Conservation (phyloP, 30 jellyfish, hydroid and myxozoan genomes). For the Aurelia sp. region DNA sequence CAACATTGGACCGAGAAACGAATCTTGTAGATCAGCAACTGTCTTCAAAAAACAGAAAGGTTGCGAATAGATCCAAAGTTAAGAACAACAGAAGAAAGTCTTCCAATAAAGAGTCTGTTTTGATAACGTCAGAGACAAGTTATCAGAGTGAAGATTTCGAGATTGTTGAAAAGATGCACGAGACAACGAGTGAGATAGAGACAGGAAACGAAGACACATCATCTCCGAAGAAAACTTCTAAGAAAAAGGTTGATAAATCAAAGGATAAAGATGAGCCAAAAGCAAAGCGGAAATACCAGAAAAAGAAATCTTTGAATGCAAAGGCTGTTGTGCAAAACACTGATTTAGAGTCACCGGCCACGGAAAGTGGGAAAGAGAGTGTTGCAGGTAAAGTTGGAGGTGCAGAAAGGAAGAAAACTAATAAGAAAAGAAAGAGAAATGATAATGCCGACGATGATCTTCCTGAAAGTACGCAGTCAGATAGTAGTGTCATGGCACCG, state of each 20-base stretch:
- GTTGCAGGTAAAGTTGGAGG: neutral
- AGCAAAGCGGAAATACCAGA: neutral
- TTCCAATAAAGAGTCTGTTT: neutral
- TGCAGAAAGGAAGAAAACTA: neutral
- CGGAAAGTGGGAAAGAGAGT: neutral
- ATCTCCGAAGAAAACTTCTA: no score
- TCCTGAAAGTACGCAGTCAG: neutral
- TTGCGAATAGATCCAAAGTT: constrained; percentile 9
- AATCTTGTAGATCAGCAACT: neutral
- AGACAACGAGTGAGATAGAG: no score
- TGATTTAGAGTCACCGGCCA: neutral
- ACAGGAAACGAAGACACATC: neutral
- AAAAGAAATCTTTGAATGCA: neutral
- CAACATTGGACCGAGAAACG: neutral
- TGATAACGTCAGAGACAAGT: no score
- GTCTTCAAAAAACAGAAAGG: constrained; percentile 8
- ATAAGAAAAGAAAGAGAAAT: neutral
- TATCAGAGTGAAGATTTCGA: no score
- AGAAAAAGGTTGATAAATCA: neutral
- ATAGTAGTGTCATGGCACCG: constrained; percentile 22
- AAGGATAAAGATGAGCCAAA: neutral
- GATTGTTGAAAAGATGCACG: no score
- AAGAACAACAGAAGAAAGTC: neutral
- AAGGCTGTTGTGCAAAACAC: neutral
- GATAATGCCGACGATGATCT: neutral